phyloP scores from a whole-genome alignment of 2,888 invertebrate species.

The Plutella xylostella region DNA sequence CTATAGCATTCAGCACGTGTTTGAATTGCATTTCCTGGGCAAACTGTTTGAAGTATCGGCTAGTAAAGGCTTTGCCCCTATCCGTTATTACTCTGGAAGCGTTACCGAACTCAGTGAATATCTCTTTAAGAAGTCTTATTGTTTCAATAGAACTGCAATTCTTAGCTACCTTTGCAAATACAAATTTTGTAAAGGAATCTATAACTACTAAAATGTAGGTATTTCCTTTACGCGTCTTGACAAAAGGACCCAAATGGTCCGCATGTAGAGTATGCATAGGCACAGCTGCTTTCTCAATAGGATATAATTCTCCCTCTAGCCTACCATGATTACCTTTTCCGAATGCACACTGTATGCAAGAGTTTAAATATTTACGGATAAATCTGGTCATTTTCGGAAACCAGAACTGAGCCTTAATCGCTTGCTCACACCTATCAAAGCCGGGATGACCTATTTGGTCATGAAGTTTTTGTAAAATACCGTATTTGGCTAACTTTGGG shows the following conservation, averaged over 20 bases:
- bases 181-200: conserved; percentile 1
- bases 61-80: background rate
- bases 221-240: background rate
- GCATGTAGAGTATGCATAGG: background rate
- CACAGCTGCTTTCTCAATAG: background rate
- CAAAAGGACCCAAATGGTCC: conserved; percentile 4
- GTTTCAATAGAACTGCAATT: background rate
- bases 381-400: conserved; percentile 2
- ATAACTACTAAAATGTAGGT: background rate
- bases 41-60: background rate
- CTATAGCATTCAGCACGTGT: background rate
- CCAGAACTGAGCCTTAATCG: background rate
- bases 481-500: background rate
- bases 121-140: background rate
- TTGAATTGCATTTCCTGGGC: background rate
- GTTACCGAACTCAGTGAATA: background rate
- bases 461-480: background rate
- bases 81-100: background rate
- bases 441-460: background rate
- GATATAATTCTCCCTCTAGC: background rate
- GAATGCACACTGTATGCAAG: background rate
- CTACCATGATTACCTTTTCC: background rate
- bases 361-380: background rate
- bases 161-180: background rate
- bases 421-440: background rate